Base-by-base conservation (phyloP, 2,797 vertebrate genomes). In the Holocentrus rufus region DNA sequence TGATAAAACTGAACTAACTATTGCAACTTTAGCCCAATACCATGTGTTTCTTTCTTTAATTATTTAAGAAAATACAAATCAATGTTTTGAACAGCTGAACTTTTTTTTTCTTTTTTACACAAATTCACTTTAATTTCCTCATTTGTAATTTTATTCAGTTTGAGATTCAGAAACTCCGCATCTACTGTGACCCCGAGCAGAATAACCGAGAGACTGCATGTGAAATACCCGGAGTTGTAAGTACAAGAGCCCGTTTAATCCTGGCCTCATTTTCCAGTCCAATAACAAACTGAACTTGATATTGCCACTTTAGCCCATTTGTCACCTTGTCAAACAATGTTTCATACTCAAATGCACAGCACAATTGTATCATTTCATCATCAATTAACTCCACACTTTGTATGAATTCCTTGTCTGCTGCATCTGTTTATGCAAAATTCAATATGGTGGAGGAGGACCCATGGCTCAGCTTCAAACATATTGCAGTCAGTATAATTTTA, bases 131-230 rank as follows among this genome's bases (percentile, higher is more conserved):
- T 25, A 2, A 17, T 56, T 30, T 50, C 27, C 34, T 14, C 15
- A 13, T 59, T 30, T 34, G 25, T 57, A 1, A 34, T 60, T 69
- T 61, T 84, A 0, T 81, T 65, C 59, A 99, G 98, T 99, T 99
- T 92, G 97, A 97, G 89, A 87, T 99, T 82, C 97, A 99, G 91
- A 99, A 98, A 85, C 91, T 99, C 65, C 90, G 97, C 77, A 99
- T 99, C 90, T 99, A 99, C 90, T 99, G 98, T 91, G 96, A 98
- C 81, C 98, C 98, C 31, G 97, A 98, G 88, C 97, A 98, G 92
- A 99, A 98, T 67, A 95, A 87, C 69, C 89, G 97, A 56, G 98
- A 99, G 90, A 97, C 95, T 17, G 95, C 96, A 0, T 99, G 98
- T 93, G 98, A 99, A 92, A 96, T 99, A 91, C 96, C 97, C 2